Evolutionary conservation across 2,113 vertebrate species (phyloP).

Genomic region (Nothocercus julius): DNA sequence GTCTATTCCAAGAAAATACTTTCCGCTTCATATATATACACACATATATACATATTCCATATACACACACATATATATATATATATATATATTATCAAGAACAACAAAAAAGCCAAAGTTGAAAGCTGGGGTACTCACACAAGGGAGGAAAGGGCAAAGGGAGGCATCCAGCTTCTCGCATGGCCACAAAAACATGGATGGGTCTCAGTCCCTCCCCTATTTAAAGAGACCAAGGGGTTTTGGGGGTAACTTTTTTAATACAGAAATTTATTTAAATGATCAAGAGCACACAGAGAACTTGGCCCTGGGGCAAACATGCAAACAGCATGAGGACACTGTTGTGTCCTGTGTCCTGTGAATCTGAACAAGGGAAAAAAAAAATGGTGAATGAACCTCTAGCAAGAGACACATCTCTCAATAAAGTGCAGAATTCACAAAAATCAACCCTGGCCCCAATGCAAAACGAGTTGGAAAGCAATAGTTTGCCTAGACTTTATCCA

Average conservation of each 20-base stretch:
- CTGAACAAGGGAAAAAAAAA: neutral
- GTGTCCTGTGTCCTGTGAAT: neutral
- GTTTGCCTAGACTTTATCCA: slow-evolving; percentile 54
- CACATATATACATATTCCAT: too few species aligned
- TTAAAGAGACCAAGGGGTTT: neutral
- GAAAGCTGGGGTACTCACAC: neutral
- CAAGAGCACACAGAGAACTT: neutral
- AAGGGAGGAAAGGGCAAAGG: neutral
- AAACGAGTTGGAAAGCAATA: slow-evolving; percentile 39
- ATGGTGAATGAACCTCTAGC: neutral
- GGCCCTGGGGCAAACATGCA: neutral
- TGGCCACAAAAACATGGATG: too few species aligned
- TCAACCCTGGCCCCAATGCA: slow-evolving; percentile 22
- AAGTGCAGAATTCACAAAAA: neutral
- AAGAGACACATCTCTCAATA: neutral
- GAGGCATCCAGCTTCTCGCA: neutral
- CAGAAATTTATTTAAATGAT: neutral
- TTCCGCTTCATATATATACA: neutral
- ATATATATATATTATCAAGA: neutral
- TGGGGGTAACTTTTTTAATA: neutral
- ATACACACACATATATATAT: neutral
- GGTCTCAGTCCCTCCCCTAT: neutral
- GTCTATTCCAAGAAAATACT: neutral
- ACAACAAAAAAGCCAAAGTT: neutral
- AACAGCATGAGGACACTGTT: rapidly evolving